Evolutionary conservation across 2,113 vertebrate genomes (phyloP), one percentile per base, ranked within the genome.

Genomic region (Orthonyx spaldingii): DNA sequence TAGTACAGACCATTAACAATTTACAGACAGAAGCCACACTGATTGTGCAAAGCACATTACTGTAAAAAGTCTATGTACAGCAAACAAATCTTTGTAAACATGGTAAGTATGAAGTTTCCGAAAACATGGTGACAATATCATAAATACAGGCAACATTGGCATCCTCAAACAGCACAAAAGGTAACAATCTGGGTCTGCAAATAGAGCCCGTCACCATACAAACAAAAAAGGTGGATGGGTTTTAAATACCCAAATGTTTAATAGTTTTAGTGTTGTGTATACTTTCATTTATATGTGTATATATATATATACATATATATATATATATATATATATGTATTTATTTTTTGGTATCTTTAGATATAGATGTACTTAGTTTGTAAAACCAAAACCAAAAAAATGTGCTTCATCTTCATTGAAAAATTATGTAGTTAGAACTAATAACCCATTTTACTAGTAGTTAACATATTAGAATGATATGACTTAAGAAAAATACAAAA

Each of bases 401-500:
- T 99, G 98, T 99, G 98, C 98, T 99, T 98, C 92, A 98, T 98
- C 94, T 98, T 86, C 93, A 97, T 95, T 98, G 98, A 97, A 98
- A 98, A 97, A 97, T 97, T 97, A 97, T 97, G 97, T 92, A 95
- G 97, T 98, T 98, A 98, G 96, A 98, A 98, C 98, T 98, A 97
- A 98, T 97, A 98, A 98, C 87, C 97, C 96, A 98, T 96, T 98
- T 98, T 98, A 98, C 98, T 91, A 98, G 99, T 98, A 98, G 97
- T 98, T 98, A 98, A 98, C 98, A 82, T 99, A 99, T 98, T 99
- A 98, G 98, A 99, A 99, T 99, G 99, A 98, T 99, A 99, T 98
- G 97, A 98, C 98, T 98, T 99, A 99, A 98, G 98, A 98, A 99
- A 99, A 99, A 99, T 99, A 99, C 98, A 99, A 99, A 99, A 99